A percentile compares a stretch with the other conserved stretches of the same genome.
Evolutionary conservation across 2,797 vertebrate species (phyloP).

Genomic region (Vultur gryphus): DNA sequence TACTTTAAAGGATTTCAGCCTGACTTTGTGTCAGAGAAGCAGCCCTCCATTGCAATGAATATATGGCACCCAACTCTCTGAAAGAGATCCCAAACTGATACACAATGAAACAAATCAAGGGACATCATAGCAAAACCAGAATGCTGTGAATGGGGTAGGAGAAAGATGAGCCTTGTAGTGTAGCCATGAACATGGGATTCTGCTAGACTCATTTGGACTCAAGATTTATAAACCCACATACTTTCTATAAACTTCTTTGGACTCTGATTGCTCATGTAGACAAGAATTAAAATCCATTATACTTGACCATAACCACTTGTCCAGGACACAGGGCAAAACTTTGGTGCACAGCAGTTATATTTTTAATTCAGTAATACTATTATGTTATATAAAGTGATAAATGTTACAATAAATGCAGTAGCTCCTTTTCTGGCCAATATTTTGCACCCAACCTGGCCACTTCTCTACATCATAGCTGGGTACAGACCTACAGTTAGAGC

Average conservation of each 20-base stretch:
- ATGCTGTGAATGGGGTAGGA: neutral
- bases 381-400: neutral
- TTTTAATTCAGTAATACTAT: neutral
- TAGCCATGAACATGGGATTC: neutral
- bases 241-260: neutral
- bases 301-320: neutral
- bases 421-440: neutral
- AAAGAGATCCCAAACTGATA: neutral
- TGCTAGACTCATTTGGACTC: neutral
- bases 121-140: neutral
- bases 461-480: neutral
- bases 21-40: neutral
- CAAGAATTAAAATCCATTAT: neutral
- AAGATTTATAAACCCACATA: neutral
- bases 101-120: neutral
- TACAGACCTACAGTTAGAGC: neutral
- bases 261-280: neutral
- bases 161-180: neutral
- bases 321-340: neutral
- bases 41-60: neutral
- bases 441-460: neutral
- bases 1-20: neutral
- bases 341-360: neutral
- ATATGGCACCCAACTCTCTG: neutral
- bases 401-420: neutral